phyloP scores from a whole-genome alignment of 2,797 vertebrate species.

The Pangasius macronema region DNA sequence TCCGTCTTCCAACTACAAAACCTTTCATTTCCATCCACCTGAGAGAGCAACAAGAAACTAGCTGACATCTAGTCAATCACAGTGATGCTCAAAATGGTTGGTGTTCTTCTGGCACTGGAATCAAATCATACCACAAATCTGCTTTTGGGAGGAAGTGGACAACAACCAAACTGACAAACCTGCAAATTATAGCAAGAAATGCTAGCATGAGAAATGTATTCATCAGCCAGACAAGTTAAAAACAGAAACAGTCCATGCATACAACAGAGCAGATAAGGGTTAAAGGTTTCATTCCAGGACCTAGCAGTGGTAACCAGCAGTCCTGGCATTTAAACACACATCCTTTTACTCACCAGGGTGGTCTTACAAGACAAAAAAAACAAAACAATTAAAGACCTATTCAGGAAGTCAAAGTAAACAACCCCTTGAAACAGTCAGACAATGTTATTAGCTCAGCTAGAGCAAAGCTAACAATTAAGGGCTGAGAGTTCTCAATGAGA shows the following conservation, averaged over 20 bases:
- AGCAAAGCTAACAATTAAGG: slow-evolving; percentile 8
- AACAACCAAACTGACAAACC: neutral
- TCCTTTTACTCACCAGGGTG: neutral
- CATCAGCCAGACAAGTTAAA: neutral
- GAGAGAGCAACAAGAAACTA: neutral
- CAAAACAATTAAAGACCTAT: neutral
- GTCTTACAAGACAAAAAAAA: neutral
- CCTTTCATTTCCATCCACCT: neutral
- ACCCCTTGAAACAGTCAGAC: neutral
- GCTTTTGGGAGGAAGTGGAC: neutral
- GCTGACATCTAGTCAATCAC: neutral
- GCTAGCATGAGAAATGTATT: neutral
- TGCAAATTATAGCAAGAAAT: neutral
- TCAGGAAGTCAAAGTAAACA: neutral
- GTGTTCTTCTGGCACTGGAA: neutral
- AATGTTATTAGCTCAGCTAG: neutral
- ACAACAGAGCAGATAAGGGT: neutral
- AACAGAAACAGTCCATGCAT: neutral
- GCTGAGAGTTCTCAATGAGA: too few relatives aligned
- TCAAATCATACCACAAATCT: neutral
- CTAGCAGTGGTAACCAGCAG: neutral
- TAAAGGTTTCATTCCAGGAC: neutral
- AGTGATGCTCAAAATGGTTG: neutral
- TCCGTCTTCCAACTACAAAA: neutral
- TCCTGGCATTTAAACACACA: neutral